Base-by-base conservation (phyloP, 2,797 vertebrate genomes). In the Bradypodion pumilum region DNA sequence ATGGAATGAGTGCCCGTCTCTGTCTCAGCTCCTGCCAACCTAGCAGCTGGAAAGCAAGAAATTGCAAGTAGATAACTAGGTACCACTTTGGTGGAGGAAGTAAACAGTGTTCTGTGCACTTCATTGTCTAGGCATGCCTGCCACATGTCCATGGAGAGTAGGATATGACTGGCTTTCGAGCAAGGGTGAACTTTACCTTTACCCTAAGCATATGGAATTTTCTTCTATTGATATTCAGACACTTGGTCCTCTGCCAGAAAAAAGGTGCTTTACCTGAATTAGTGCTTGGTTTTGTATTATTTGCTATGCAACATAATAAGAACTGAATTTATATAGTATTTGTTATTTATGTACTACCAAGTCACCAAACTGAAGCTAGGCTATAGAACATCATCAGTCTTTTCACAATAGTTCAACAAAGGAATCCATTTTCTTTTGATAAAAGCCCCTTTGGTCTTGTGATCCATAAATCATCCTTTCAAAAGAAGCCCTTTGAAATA, bases 381-480 rank as follows among this genome's bases (percentile, higher is more conserved):
- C 85, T 92, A 82, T 74, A 88, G 83, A 87, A 92, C 91, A 78
- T 92, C 90, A 95, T 96, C 91, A 92, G 74, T 96, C 93, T 96
- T 93, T 93, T 94, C 92, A 91, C 90, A 92, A 94, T 85, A 78
- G 78, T 92, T 95, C 91, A 91, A 89, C 84, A 94, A 94, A 93
- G 75, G 89, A 94, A 95, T 95, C 91, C 6, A 89, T 95, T 95
- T 95, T 95, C 93, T 93, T 94, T 94, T 90, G 93, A 91, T 93
- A 93, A 94, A 95, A 90, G 92, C 92, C 90, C 91, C 83, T 92
- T 94, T 94, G 90, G 93, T 84, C 93, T 94, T 94, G 91, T 93
- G 93, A 91, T 93, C 83, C 94, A 95, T 95, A 95, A 95, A 96
- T 96, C 94, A 95, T 95, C 89, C 93, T 90, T 95, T 93, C 80